phyloP scores from a whole-genome alignment of 1,140 invertebrate genomes.

The Epicauta chinensis region DNA sequence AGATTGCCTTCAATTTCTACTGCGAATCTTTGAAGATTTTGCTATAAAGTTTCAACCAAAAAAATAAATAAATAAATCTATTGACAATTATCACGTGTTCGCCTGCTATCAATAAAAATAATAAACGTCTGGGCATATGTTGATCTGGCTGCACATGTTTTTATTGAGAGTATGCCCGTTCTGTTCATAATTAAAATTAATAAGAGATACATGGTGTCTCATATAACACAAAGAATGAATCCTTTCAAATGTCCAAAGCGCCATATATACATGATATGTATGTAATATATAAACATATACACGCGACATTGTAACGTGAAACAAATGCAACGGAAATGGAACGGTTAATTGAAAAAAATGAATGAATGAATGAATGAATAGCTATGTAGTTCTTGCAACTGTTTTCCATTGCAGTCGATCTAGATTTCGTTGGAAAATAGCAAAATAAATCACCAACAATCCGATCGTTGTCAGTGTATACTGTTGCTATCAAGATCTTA shows the following conservation, averaged over 20 bases:
- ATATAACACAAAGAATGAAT: background rate
- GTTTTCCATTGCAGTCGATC: no score
- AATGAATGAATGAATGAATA: no score
- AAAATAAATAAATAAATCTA: no score
- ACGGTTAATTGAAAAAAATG: conserved; percentile 2
- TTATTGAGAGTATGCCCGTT: conserved; percentile 1
- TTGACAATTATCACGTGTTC: no score
- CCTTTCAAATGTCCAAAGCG: conserved; percentile 1
- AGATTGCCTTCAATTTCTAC: conserved; percentile 4
- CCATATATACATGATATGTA: conserved; percentile 3
- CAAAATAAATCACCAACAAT: no score
- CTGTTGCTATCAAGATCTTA: no score
- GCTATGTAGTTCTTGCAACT: no score
- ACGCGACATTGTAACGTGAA: conserved; percentile 9
- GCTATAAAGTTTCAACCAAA: no score
- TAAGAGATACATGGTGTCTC: conserved; percentile 8
- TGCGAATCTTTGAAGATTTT: no score
- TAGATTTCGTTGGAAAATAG: no score
- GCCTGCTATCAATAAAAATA: no score
- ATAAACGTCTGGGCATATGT: conserved; percentile 5
- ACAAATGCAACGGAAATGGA: conserved; percentile 6
- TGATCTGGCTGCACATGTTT: conserved; percentile 5
- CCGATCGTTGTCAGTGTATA: no score
- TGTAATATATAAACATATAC: background rate
- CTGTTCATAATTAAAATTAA: conserved; percentile 13